Percentiles rank a stretch among this genome's conserved stretches.
Evolutionary conservation across 1,140 invertebrate species (phyloP).

Genomic region (Coenobita brevimanus): DNA sequence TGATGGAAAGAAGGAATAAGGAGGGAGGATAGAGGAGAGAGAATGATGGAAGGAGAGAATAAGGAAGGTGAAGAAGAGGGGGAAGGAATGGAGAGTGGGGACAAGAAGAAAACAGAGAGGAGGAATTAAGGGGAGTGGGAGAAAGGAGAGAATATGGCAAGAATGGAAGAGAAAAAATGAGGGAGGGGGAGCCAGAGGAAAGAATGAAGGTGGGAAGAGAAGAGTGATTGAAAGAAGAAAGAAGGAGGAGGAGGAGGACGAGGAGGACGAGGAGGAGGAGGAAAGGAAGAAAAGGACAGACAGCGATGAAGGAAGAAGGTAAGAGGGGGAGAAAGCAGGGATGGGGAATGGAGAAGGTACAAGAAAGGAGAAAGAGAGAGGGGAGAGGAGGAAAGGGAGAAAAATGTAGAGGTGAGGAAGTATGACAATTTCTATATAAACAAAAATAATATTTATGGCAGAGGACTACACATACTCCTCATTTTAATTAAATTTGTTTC

Average conservation of each 20-base stretch:
- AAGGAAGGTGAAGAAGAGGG: not conserved
- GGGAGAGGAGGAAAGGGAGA: not conserved
- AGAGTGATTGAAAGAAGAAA: not conserved
- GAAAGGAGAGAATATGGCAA: not conserved
- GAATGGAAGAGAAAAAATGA: not conserved
- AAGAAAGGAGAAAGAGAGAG: not conserved
- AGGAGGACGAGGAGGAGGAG: not conserved
- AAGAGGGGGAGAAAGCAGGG: not conserved
- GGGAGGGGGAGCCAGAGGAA: not conserved
- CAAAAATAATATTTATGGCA: no score
- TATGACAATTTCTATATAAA: not conserved
- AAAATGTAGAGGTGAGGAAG: not conserved
- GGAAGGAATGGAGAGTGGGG: not conserved
- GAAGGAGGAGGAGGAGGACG: not conserved
- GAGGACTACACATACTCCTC: no score
- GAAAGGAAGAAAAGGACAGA: not conserved
- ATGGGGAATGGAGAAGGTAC: not conserved
- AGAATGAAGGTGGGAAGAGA: not conserved
- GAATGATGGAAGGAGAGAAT: not conserved
- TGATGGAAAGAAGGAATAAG: not conserved
- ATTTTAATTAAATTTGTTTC: no score
- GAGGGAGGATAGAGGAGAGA: not conserved
- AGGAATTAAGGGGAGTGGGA: not conserved
- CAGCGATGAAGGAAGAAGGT: not conserved
- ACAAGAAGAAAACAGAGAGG: no score